Conservation (phyloP, 1,140 invertebrate species). For the Procambarus virginalis region DNA sequence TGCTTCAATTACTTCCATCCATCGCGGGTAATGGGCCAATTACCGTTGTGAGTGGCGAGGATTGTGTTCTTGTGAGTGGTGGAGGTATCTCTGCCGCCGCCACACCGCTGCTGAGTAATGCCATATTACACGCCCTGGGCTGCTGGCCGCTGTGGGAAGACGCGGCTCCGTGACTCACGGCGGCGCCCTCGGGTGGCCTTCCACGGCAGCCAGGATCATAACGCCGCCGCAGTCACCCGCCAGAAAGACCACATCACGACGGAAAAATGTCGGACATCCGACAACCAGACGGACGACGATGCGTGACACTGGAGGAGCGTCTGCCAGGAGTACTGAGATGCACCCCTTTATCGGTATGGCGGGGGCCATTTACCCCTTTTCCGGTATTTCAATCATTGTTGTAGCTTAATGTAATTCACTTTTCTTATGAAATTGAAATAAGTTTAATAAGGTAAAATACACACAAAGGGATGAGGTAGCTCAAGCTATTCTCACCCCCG, state of each 20-base stretch:
- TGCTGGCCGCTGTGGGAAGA: neutral
- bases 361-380: too few species aligned
- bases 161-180: neutral
- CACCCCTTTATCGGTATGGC: too few species aligned
- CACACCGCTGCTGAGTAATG: neutral
- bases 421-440: too few species aligned
- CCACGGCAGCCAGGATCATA: neutral
- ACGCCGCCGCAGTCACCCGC: neutral
- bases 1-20: neutral
- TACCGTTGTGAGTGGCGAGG: neutral
- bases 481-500: too few species aligned
- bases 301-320: too few species aligned
- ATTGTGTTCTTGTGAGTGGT: neutral
- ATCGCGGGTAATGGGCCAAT: neutral
- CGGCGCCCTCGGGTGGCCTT: neutral
- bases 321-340: too few species aligned
- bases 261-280: neutral
- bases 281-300: too few species aligned
- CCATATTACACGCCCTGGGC: neutral
- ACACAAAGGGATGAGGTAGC: too few species aligned
- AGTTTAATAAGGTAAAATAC: too few species aligned
- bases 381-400: too few species aligned
- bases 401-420: too few species aligned
- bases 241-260: neutral
- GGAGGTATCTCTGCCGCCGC: neutral